Evolutionary conservation across 1,140 invertebrate genomes (phyloP).

Genomic region (Aphaenogaster floridana): DNA sequence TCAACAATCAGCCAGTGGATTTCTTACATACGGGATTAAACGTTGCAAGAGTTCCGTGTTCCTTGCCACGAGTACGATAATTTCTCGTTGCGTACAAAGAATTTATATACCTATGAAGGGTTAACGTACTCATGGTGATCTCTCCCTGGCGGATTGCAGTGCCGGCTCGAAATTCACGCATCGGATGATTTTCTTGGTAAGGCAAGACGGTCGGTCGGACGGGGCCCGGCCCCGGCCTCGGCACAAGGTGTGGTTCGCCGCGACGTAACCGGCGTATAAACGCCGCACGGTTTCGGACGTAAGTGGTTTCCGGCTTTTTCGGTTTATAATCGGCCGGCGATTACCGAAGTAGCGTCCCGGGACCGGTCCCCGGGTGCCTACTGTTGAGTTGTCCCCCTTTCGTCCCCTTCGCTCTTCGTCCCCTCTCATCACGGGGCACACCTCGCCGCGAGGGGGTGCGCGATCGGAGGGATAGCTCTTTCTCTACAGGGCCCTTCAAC

Average conservation of each 20-base stretch:
- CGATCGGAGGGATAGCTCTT: slow-evolving; percentile 78
- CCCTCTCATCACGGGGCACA: slow-evolving; percentile 13
- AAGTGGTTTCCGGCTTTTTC: slow-evolving; percentile 87
- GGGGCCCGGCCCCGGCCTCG: slow-evolving; percentile 57
- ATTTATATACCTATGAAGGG: neutral
- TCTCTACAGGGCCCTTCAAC: slow-evolving; percentile 75
- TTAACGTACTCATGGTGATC: slow-evolving; percentile 24
- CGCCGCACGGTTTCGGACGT: slow-evolving; percentile 77
- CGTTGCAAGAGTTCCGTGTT: neutral
- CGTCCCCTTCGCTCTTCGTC: slow-evolving; percentile 18
- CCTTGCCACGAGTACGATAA: neutral
- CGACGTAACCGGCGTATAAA: slow-evolving; percentile 77
- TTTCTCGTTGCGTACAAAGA: neutral
- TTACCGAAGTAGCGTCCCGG: slow-evolving; percentile 85
- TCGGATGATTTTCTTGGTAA: slow-evolving; percentile 55
- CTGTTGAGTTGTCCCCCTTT: slow-evolving; percentile 80
- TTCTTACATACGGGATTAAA: neutral
- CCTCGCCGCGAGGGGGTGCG: slow-evolving; percentile 76
- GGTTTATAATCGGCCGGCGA: slow-evolving; percentile 85
- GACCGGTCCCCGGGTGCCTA: slow-evolving; percentile 83
- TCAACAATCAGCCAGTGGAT: neutral
- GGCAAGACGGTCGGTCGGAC: slow-evolving; percentile 53
- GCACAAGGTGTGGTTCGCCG: slow-evolving; percentile 75
- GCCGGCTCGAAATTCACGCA: slow-evolving; percentile 52
- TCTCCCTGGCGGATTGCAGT: neutral